Evolutionary conservation across 37 sponge, comb jelly and placozoan species (phyloP).

Genomic region (Geodia barretti): DNA sequence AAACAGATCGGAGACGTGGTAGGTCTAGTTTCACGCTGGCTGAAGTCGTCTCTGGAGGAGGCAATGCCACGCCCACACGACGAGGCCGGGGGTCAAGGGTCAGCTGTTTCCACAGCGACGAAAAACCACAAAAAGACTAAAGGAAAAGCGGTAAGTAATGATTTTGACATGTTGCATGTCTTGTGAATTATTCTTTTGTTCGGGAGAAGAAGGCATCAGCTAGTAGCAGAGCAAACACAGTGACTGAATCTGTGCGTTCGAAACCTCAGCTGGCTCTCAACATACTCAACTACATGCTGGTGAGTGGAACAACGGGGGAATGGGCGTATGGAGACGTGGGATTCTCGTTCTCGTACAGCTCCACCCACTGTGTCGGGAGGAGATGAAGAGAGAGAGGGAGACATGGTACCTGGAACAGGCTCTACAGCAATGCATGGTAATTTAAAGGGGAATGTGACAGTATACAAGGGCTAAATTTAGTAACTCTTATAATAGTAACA

Average conservation of each 20-base stretch:
- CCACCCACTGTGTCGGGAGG: constrained; percentile 47
- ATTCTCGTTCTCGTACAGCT: constrained; percentile 9
- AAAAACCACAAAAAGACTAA: too few relatives aligned
- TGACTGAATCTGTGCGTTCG: not conserved
- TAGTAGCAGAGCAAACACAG: too few relatives aligned
- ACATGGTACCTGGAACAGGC: constrained; percentile 40
- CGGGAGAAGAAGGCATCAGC: too few relatives aligned
- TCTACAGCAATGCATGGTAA: constrained; percentile 59
- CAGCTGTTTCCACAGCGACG: not conserved
- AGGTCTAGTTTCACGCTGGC: constrained; percentile 24
- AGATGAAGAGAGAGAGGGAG: constrained; percentile 29
- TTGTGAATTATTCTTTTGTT: too few relatives aligned
- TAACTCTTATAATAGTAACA: too few relatives aligned
- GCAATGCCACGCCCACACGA: not conserved
- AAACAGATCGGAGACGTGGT: constrained; percentile 35
- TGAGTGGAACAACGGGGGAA: not conserved
- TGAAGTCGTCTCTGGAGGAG: constrained; percentile 4
- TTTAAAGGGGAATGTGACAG: too few relatives aligned
- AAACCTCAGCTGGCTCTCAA: constrained; percentile 27
- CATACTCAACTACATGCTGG: constrained; percentile 47
- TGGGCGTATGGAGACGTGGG: not conserved
- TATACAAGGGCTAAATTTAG: too few relatives aligned
- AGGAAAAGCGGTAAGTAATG: too few relatives aligned
- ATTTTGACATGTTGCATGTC: too few relatives aligned
- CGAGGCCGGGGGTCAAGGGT: not conserved